Evolutionary conservation across 2,888 invertebrate species (phyloP), one percentile per base, ranked within the genome.

Genomic region (Thalpophila matura): DNA sequence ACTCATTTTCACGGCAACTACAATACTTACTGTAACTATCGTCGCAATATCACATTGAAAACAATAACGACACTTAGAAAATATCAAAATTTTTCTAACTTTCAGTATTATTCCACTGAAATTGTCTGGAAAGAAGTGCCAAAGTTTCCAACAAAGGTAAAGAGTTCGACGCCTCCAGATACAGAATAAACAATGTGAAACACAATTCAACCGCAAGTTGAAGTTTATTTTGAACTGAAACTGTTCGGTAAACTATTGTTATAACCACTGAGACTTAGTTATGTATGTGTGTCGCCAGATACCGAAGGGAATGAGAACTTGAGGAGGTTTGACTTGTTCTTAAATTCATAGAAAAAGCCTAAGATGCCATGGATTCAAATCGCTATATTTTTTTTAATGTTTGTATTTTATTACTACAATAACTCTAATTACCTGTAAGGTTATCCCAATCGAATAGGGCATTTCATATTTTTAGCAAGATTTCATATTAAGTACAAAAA

Each of bases 71-170:
- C 40, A 46, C 3, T 43, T 40, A 7, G 46, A 61, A 63, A 63
- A 73, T 49, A 58, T 45, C 40, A 49, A 38, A 58, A 64, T 69
- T 51, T 72, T 47, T 24, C 22, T 38, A 71, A 71, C 72, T 64
- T 55, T 51, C 14, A 31, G 54, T 43, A 77, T 66, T 69, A 60
- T 60, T 60, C 59, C 37, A 68, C 76, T 74, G 74, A 78, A 83
- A 83, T 84, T 75, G 78, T 77, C 79, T 73, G 79, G 72, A 80
- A 82, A 77, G 82, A 80, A 69, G 79, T 79, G 77, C 63, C 66
- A 68, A 82, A 84, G 83, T 82, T 86, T 80, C 49, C 53, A 80
- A 83, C 84, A 83, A 82, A 81, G 82, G 82, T 82, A 80, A 83
- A 77, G 80, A 84, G 80, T 82, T 82, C 70, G 71, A 68, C 73